Percentiles rank a stretch among this genome's conserved stretches.
phyloP scores from a whole-genome alignment of 2,888 invertebrate species.

The Lapara coniferarum region DNA sequence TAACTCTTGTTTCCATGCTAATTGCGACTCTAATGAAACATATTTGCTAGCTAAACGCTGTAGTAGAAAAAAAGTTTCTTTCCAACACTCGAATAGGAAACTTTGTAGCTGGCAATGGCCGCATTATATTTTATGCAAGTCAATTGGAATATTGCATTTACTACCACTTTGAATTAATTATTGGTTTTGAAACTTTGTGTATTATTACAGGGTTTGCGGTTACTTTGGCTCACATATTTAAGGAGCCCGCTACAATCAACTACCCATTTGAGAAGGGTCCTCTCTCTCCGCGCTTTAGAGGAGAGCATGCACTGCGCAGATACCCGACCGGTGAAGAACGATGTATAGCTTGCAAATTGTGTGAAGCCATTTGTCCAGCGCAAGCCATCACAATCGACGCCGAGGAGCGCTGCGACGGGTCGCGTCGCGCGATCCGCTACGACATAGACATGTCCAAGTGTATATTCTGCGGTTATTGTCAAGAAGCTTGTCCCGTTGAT shows the following conservation, averaged over 20 bases:
- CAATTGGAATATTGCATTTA: neutral
- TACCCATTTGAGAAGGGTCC: constrained; percentile 99
- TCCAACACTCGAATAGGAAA: neutral
- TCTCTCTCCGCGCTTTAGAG: constrained; percentile 97
- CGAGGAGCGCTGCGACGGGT: constrained; percentile 97
- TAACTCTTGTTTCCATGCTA: neutral
- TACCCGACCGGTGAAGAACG: constrained; percentile 99
- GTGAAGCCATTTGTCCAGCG: constrained; percentile 99
- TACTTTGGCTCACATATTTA: constrained; percentile 86
- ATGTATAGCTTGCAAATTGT: constrained; percentile 99
- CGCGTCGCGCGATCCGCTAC: constrained; percentile 97
- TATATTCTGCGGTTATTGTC: constrained; percentile 99
- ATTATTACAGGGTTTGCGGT: constrained; percentile 87
- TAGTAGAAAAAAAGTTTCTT: constrained; percentile 10
- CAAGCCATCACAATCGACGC: constrained; percentile 99
- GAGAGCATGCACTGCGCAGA: constrained; percentile 98
- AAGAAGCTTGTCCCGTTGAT: constrained; percentile 98
- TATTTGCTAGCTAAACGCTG: constrained; percentile 7
- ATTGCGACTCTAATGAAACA: constrained; percentile 17
- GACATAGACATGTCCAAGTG: constrained; percentile 99
- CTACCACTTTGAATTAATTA: neutral
- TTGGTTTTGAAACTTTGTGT: neutral
- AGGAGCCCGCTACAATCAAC: constrained; percentile 98
- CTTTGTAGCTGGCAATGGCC: neutral
- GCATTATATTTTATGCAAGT: neutral